Conservation (phyloP, 2,888 invertebrate genomes). For the Tetranychus piercei region DNA sequence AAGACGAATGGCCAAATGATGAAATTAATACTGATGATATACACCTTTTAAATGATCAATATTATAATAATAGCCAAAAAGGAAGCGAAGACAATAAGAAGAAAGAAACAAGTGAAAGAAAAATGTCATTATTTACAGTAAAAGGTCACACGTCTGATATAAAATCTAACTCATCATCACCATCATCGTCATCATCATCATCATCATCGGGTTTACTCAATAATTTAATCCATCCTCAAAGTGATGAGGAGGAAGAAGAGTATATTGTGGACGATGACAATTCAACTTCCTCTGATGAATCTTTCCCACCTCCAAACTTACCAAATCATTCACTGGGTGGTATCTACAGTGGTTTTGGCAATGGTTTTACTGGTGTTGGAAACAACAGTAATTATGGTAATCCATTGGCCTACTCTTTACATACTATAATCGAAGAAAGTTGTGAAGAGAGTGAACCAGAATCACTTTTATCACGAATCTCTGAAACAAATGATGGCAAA, state of each 20-base stretch:
- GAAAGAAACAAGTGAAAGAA: background rate
- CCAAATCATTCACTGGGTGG: background rate
- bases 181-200: background rate
- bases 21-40: background rate
- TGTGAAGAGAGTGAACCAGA: conserved; percentile 57
- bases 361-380: background rate
- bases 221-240: background rate
- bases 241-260: background rate
- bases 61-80: background rate
- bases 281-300: background rate
- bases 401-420: conserved; percentile 55
- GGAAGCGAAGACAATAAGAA: background rate
- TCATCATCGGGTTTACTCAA: background rate
- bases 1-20: too few species aligned
- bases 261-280: background rate
- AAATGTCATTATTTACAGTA: background rate
- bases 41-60: background rate
- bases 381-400: conserved; percentile 25
- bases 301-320: background rate
- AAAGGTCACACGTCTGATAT: background rate
- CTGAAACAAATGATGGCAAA: background rate
- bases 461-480: background rate
- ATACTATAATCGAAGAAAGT: conserved; percentile 81
- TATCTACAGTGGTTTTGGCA: background rate
- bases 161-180: background rate